phyloP scores from a whole-genome alignment of 2,888 invertebrate species.

The Drosophila affinis region DNA sequence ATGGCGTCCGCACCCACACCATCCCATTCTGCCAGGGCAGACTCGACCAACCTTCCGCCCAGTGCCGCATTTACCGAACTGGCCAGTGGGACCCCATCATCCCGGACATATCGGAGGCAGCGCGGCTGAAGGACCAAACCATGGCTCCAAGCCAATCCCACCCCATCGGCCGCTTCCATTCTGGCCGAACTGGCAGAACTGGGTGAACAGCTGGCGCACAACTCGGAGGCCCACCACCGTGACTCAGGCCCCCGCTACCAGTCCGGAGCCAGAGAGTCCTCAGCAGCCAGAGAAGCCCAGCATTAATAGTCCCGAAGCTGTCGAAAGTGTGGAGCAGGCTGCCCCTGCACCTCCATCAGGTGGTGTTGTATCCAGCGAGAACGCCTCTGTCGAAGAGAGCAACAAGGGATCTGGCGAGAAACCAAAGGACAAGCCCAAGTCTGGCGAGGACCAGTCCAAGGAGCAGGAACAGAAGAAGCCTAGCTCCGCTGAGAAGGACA shows the following conservation, averaged over 20 bases:
- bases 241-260: constrained; percentile 20
- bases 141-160: constrained; percentile 16
- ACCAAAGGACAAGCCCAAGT: constrained; percentile 42
- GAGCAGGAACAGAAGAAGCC: constrained; percentile 33
- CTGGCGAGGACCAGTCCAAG: constrained; percentile 36
- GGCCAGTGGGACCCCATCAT: neutral
- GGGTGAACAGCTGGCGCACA: constrained; percentile 60
- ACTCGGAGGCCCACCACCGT: constrained; percentile 30
- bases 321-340: constrained; percentile 57
- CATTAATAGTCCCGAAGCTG: constrained; percentile 41
- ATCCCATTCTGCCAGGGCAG: too few species aligned
- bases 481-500: constrained; percentile 36
- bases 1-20: neutral
- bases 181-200: constrained; percentile 61
- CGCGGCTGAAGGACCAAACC: constrained; percentile 9
- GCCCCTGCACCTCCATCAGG: constrained; percentile 22
- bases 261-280: constrained; percentile 10
- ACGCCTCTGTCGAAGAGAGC: constrained; percentile 66
- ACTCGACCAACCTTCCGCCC: too few species aligned
- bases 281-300: constrained; percentile 25
- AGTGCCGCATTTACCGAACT: too few species aligned
- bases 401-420: constrained; percentile 49
- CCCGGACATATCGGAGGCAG: neutral
- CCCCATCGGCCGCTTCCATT: constrained; percentile 42
- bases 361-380: constrained; percentile 56